phyloP scores from a whole-genome alignment of 2,888 invertebrate genomes.

The Sminthurinus aureus region DNA sequence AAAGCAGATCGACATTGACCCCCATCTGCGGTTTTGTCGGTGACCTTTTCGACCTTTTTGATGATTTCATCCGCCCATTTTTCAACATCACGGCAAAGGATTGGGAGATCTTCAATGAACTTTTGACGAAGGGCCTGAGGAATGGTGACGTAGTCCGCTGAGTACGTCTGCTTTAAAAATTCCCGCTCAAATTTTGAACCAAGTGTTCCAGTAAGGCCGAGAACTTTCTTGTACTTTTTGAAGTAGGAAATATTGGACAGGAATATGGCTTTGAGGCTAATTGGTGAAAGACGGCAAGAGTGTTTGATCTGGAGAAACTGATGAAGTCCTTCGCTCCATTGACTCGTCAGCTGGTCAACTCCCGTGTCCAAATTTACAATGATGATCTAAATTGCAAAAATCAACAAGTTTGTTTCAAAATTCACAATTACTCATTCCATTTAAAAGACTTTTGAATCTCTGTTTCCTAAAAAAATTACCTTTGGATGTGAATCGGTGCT shows the following conservation, averaged over 20 bases:
- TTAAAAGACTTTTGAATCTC: no score
- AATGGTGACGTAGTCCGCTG: constrained; percentile 6
- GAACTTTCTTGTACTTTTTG: neutral
- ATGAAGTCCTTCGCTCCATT: no score
- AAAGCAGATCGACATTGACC: neutral
- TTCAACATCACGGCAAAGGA: neutral
- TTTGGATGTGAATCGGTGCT: constrained; percentile 54
- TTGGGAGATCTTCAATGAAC: neutral
- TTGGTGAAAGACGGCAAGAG: neutral
- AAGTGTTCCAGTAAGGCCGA: constrained; percentile 36
- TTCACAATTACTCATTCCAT: no score
- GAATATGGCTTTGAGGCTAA: neutral
- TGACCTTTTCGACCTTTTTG: neutral
- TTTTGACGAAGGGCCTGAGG: neutral
- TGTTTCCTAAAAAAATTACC: no score
- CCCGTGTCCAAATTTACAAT: constrained; percentile 61
- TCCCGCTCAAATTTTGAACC: neutral
- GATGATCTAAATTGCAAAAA: constrained; percentile 29
- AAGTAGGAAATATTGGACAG: neutral
- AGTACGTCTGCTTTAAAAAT: neutral
- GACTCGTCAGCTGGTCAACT: neutral
- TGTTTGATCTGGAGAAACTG: neutral
- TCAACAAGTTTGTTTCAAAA: no score
- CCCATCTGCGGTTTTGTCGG: neutral
- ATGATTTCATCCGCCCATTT: neutral